These are phyloP conservation scores for Lagopus muta DNA, from an alignment of 2,113 vertebrate species.

Conservation along the genomic window DNA sequence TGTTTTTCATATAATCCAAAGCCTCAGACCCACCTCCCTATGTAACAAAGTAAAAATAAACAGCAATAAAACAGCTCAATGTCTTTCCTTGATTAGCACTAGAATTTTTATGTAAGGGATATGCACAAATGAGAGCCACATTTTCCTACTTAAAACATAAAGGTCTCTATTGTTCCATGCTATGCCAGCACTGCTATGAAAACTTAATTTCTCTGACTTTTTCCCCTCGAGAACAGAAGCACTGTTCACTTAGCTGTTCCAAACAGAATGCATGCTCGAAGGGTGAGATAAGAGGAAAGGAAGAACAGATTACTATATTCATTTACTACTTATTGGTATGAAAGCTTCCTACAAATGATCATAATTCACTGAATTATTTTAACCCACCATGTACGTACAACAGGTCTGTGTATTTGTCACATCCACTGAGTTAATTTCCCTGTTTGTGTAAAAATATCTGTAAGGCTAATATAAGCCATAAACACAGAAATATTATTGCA, in stretches of 20 bases:
- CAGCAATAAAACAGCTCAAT: not conserved
- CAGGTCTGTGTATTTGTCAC: not conserved
- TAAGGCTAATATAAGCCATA: not conserved
- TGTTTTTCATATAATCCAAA: not conserved
- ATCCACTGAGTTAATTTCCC: not conserved
- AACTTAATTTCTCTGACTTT: constrained; percentile 60
- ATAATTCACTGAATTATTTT: constrained; percentile 25
- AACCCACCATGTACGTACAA: not conserved
- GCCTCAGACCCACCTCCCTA: not conserved
- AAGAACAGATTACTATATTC: constrained; percentile 63
- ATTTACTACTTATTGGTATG: constrained; percentile 38
- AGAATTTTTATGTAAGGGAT: constrained; percentile 57
- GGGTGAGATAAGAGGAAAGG: constrained; percentile 65
- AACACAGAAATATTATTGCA: not conserved
- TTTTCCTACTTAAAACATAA: constrained; percentile 66
- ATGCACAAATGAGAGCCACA: constrained; percentile 45
- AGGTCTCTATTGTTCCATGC: constrained; percentile 61
- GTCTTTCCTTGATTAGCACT: constrained; percentile 16
- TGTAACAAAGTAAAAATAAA: not conserved
- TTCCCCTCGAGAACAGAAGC: constrained; percentile 61
- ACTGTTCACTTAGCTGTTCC: constrained; percentile 61
- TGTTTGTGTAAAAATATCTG: not conserved
- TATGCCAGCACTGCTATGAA: constrained; percentile 47
- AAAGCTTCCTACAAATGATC: constrained; percentile 25
- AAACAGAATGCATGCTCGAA: constrained; percentile 68